Conservation (phyloP, 2,888 invertebrate species). For the Stenichneumon culpator region DNA sequence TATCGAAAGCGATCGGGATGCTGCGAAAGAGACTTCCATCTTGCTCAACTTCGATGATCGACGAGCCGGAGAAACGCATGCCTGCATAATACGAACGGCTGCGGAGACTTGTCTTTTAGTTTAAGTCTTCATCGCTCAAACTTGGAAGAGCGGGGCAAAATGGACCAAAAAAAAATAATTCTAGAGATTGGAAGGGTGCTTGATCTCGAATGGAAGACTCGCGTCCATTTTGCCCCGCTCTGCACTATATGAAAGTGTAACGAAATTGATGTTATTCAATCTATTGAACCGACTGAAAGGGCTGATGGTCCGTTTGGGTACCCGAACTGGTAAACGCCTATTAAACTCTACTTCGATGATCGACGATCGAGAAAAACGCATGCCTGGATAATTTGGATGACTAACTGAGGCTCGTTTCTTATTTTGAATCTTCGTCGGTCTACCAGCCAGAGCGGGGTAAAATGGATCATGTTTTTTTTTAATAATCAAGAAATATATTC, state of each 20-base stretch:
- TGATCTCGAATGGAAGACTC: background rate
- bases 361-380: too few relatives aligned
- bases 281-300: too few relatives aligned
- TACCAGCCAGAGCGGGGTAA: background rate
- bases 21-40: background rate
- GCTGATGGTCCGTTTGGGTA: too few relatives aligned
- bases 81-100: background rate
- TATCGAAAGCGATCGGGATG: slow-evolving; percentile 45
- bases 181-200: background rate
- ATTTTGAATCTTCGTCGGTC: background rate
- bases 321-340: too few relatives aligned
- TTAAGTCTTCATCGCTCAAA: background rate
- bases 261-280: too few relatives aligned
- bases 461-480: too few relatives aligned
- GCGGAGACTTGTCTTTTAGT: background rate
- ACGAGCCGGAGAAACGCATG: background rate
- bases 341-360: too few relatives aligned
- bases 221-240: too few relatives aligned
- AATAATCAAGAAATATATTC: too few relatives aligned
- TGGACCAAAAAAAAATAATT: too few relatives aligned
- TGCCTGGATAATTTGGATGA: too few relatives aligned
- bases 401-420: background rate
- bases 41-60: slow-evolving; percentile 41
- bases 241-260: too few relatives aligned
- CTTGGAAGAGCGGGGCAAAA: background rate